Evolutionary conservation across 2,888 invertebrate species (phyloP).

Genomic region (Pseudococcus viburni): DNA sequence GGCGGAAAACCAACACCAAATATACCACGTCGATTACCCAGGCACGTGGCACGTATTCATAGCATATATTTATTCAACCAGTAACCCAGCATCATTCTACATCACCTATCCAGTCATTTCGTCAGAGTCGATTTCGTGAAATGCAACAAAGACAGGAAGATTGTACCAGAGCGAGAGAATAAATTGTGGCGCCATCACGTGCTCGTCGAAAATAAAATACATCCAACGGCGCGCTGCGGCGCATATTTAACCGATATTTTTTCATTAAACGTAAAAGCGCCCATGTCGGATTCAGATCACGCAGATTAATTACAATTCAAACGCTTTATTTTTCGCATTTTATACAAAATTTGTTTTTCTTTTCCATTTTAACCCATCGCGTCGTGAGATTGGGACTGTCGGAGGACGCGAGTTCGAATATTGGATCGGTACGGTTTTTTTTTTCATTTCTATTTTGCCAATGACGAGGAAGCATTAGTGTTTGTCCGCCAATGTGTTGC

Average conservation of each 20-base stretch:
- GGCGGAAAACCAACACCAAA: too few species aligned
- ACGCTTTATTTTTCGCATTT: constrained; percentile 49
- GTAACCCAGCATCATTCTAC: too few species aligned
- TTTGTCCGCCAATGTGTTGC: too few species aligned
- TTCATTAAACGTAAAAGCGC: constrained; percentile 47
- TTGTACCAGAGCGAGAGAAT: not conserved
- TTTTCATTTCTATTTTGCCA: too few species aligned
- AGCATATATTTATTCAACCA: too few species aligned
- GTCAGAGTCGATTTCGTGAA: too few species aligned
- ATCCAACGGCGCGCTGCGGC: not conserved
- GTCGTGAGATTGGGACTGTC: not conserved
- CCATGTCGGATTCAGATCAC: constrained; percentile 42
- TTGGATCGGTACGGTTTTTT: not conserved
- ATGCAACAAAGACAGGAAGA: too few species aligned
- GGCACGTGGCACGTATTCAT: too few species aligned
- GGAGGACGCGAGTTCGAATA: not conserved
- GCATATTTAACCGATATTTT: constrained; percentile 53
- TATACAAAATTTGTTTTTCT: constrained; percentile 43
- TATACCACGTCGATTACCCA: too few species aligned
- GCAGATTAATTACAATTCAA: constrained; percentile 47
- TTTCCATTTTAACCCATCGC: not conserved
- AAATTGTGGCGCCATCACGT: constrained; percentile 40
- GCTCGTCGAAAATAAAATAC: constrained; percentile 13
- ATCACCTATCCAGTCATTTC: too few species aligned
- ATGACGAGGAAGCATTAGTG: too few species aligned